These are phyloP conservation scores for Candoia aspera DNA, from an alignment of 2,113 vertebrate species.

Conservation along the genomic window DNA sequence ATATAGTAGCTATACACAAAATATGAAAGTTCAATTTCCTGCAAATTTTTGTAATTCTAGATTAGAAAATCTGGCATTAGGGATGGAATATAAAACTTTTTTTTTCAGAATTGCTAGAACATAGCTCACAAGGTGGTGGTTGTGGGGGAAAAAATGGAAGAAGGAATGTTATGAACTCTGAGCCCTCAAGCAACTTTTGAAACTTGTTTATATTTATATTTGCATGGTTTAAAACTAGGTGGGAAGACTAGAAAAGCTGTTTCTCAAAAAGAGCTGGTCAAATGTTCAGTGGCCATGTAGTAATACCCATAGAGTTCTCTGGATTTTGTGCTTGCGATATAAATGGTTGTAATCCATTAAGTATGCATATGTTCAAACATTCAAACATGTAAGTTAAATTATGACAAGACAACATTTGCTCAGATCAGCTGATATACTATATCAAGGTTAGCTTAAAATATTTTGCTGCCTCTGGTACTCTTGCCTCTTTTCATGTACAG, in stretches of 20 bases:
- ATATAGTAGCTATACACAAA: neutral
- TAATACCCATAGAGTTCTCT: neutral
- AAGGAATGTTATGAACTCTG: neutral
- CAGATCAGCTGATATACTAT: neutral
- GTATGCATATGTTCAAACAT: neutral
- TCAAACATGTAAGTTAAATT: too few relatives aligned
- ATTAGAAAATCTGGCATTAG: neutral
- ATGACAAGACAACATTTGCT: neutral
- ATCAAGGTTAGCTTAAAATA: neutral
- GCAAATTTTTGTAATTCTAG: neutral
- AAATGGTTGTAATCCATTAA: neutral
- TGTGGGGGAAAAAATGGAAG: neutral
- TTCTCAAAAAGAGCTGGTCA: neutral
- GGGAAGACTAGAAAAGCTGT: neutral
- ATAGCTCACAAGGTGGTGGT: neutral
- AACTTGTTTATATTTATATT: neutral
- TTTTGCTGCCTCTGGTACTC: neutral
- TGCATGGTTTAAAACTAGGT: neutral
- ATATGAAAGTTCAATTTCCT: neutral
- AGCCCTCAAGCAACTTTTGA: neutral
- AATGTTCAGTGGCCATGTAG: neutral
- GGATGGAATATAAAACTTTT: neutral
- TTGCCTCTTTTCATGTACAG: neutral
- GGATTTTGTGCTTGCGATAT: neutral
- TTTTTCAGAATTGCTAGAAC: neutral